phyloP scores from a whole-genome alignment of 2,797 vertebrate species.

The Tympanoctomys barrerae region DNA sequence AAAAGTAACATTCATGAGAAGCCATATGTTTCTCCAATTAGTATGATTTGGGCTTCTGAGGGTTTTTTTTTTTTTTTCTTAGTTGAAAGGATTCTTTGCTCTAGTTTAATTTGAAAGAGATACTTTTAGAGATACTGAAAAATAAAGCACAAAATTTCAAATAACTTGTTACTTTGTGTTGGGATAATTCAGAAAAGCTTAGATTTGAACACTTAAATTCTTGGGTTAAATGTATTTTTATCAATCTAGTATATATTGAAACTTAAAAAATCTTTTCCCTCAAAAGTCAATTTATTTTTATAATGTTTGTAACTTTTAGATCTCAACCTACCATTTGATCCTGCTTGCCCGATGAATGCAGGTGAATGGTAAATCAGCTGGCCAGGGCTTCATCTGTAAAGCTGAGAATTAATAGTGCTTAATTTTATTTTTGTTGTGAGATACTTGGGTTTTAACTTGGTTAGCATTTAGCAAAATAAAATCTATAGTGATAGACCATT shows the following conservation, averaged over 20 bases:
- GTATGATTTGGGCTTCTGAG: neutral
- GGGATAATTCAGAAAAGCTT: neutral
- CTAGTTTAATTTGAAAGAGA: slow-evolving; percentile 14
- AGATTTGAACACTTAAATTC: slow-evolving; percentile 27
- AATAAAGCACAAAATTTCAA: slow-evolving; percentile 15
- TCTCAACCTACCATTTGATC: slow-evolving; percentile 25
- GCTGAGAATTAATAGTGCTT: slow-evolving; percentile 43
- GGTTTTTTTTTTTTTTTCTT: neutral
- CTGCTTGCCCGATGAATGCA: neutral
- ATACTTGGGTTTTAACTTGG: neutral
- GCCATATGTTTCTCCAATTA: neutral
- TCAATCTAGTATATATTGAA: slow-evolving; percentile 27
- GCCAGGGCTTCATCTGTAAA: slow-evolving; percentile 46
- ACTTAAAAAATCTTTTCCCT: neutral
- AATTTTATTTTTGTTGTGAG: slow-evolving; percentile 8
- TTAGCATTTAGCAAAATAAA: slow-evolving; percentile 45
- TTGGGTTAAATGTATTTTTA: slow-evolving; percentile 48
- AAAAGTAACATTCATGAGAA: neutral
- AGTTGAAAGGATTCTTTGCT: neutral
- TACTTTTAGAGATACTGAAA: neutral
- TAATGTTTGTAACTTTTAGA: slow-evolving; percentile 42
- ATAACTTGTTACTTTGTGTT: neutral
- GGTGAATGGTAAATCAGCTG: neutral
- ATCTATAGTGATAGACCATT: neutral
- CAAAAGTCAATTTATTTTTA: neutral